Evolutionary conservation across 2,888 invertebrate genomes (phyloP).

Genomic region (Lydus trimaculatus): DNA sequence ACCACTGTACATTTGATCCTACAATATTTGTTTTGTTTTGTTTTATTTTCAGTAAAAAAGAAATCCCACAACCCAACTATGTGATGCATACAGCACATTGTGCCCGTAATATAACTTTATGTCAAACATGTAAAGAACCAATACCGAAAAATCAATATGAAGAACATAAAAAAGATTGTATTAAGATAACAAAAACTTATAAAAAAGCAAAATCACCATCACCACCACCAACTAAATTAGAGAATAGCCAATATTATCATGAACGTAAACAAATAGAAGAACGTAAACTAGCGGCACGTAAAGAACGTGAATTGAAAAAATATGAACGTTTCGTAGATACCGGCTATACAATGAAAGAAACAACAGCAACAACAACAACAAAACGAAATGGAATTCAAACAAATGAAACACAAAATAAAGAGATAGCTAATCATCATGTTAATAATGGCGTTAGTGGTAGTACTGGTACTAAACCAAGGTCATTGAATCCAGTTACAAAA

Average conservation of each 20-base stretch:
- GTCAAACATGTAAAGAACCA: slow-evolving; percentile 73
- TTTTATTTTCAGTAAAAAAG: slow-evolving; percentile 67
- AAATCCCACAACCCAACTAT: slow-evolving; percentile 73
- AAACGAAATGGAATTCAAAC: neutral
- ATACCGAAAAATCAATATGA: slow-evolving; percentile 67
- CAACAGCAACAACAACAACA: slow-evolving; percentile 12
- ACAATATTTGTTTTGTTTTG: neutral
- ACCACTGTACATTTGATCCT: too few species aligned
- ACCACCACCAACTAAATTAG: slow-evolving; percentile 40
- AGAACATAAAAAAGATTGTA: slow-evolving; percentile 63
- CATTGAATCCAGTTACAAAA: neutral
- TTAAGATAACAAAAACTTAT: slow-evolving; percentile 61
- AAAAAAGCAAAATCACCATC: slow-evolving; percentile 43
- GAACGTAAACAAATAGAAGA: slow-evolving; percentile 49
- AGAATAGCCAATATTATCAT: slow-evolving; percentile 49
- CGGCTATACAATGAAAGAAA: slow-evolving; percentile 41
- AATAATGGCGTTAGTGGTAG: neutral
- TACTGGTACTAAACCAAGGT: slow-evolving; percentile 4
- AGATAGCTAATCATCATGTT: neutral
- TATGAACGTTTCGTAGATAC: slow-evolving; percentile 46
- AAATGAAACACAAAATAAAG: neutral
- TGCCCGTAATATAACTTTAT: slow-evolving; percentile 70
- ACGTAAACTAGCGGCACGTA: slow-evolving; percentile 45
- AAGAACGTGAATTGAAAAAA: slow-evolving; percentile 41
- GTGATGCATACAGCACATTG: slow-evolving; percentile 76